Evolutionary conservation across 2,888 invertebrate genomes (phyloP).

Genomic region (Calephelis perditalis): DNA sequence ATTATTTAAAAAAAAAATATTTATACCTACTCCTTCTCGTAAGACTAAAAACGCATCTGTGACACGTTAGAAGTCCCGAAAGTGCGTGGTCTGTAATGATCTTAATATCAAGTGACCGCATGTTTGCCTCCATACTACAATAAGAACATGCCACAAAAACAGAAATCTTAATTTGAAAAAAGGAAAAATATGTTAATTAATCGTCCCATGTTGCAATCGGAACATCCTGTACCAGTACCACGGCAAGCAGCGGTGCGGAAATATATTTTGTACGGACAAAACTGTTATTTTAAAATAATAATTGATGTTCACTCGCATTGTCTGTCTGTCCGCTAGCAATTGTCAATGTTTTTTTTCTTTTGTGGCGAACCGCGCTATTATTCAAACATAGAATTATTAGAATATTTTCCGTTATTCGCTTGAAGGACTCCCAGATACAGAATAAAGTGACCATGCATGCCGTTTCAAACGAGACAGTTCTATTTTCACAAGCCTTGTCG

Average conservation of each 20-base stretch:
- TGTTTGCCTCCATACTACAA: too few species aligned
- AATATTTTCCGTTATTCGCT: slow-evolving; percentile 35
- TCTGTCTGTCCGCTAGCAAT: slow-evolving; percentile 46
- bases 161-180: too few species aligned
- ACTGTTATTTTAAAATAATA: slow-evolving; percentile 77
- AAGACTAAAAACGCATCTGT: too few species aligned
- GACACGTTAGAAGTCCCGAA: too few species aligned
- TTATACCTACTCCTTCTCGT: too few species aligned
- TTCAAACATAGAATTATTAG: slow-evolving; percentile 22
- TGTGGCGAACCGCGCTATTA: slow-evolving; percentile 47
- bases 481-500: neutral
- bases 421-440: slow-evolving; percentile 28
- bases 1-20: too few species aligned
- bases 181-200: slow-evolving; percentile 27
- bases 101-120: too few species aligned
- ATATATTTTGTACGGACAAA: slow-evolving; percentile 75
- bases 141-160: too few species aligned
- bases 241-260: slow-evolving; percentile 55
- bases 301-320: slow-evolving; percentile 62
- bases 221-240: slow-evolving; percentile 56
- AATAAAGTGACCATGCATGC: slow-evolving; percentile 1
- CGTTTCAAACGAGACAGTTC: slow-evolving; percentile 11
- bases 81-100: too few species aligned
- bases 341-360: slow-evolving; percentile 64
- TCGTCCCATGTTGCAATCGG: slow-evolving; percentile 16